phyloP scores from a whole-genome alignment of 2,797 vertebrate species.

The Tragelaphus oryx region DNA sequence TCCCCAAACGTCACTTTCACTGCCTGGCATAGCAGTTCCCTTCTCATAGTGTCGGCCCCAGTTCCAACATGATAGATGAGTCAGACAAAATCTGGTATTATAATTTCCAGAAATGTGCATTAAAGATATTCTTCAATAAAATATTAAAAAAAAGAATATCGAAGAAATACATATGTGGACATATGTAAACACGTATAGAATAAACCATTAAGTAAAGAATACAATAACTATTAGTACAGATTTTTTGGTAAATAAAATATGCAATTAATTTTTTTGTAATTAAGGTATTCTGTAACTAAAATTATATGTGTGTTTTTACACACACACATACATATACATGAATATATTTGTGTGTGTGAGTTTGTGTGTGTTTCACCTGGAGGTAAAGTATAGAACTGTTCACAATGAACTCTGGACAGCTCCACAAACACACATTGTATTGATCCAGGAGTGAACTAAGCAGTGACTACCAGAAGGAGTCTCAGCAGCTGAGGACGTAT shows the following conservation, averaged over 20 bases:
- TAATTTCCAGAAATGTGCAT: constrained; percentile 9
- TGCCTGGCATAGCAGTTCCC: neutral
- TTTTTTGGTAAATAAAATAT: neutral
- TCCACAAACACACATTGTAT: neutral
- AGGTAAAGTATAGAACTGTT: neutral
- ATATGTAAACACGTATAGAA: neutral
- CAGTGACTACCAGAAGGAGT: neutral
- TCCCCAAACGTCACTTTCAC: neutral
- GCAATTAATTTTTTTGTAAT: neutral
- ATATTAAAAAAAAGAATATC: neutral
- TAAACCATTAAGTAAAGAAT: neutral
- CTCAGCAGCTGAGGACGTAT: neutral
- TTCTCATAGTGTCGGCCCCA: neutral
- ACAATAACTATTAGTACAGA: neutral
- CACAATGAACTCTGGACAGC: neutral
- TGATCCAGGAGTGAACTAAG: neutral
- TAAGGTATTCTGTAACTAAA: neutral
- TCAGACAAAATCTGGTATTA: neutral
- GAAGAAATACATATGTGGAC: neutral
- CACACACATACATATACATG: neutral
- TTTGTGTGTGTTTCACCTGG: neutral
- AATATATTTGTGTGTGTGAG: neutral
- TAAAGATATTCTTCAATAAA: neutral
- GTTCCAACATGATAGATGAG: neutral
- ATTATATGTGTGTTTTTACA: neutral